These are phyloP conservation scores for Mus pahari DNA, from an alignment of 2,113 vertebrate species.

Conservation along the genomic window DNA sequence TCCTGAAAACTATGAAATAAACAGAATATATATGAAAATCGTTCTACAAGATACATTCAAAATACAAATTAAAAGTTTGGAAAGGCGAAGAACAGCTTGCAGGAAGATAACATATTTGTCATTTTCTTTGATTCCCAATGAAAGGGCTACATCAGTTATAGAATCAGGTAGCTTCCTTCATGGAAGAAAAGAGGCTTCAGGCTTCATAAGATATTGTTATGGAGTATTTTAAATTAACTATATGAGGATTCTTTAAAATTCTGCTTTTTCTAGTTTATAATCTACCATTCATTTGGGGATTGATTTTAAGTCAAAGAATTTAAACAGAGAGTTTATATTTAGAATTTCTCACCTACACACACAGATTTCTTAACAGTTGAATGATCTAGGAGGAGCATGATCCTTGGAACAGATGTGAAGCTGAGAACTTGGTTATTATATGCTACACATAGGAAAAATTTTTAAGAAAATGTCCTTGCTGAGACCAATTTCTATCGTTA, in stretches of 20 bases:
- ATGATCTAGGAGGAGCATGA: not conserved
- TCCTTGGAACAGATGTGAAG: not conserved
- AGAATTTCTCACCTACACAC: not conserved
- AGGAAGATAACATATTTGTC: not conserved
- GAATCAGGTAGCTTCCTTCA: too few relatives aligned
- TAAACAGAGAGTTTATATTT: not conserved
- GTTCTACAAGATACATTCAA: not conserved
- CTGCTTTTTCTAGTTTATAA: not conserved
- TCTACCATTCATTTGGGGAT: not conserved
- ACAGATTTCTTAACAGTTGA: not conserved
- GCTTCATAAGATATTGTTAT: not conserved
- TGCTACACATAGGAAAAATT: not conserved
- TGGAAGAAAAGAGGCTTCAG: not conserved
- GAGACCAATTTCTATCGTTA: not conserved
- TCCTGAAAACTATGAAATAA: slow-evolving; percentile 30
- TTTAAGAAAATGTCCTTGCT: not conserved
- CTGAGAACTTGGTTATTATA: not conserved
- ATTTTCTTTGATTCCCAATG: not conserved
- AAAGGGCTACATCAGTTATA: not conserved
- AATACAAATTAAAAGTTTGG: slow-evolving; percentile 46
- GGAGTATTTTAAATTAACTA: too few relatives aligned
- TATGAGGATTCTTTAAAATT: not conserved
- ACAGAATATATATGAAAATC: not conserved
- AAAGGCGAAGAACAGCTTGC: not conserved
- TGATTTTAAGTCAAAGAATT: not conserved